Evolutionary conservation across 2,113 vertebrate species (phyloP).

Genomic region (Chunga burmeisteri): DNA sequence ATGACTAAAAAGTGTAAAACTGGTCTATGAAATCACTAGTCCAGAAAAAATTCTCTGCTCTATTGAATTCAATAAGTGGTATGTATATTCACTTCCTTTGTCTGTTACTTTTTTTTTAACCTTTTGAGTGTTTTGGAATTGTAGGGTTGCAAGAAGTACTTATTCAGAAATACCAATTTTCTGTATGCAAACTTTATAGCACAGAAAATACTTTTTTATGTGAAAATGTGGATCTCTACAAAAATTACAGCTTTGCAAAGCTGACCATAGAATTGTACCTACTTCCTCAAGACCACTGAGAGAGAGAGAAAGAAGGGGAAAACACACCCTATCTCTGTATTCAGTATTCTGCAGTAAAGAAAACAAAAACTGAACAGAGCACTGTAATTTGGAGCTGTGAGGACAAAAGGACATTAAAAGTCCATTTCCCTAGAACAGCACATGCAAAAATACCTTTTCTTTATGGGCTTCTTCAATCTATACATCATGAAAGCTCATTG

Average conservation of each 20-base stretch:
- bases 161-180: slow-evolving; percentile 54
- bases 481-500: not conserved
- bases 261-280: slow-evolving; percentile 8
- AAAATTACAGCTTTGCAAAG: slow-evolving; percentile 43
- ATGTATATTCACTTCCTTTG: slow-evolving; percentile 59
- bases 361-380: not conserved
- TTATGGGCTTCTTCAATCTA: not conserved
- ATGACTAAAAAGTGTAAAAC: slow-evolving; percentile 74
- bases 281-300: not conserved
- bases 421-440: not conserved
- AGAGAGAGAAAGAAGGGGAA: not conserved
- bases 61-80: slow-evolving; percentile 56
- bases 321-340: not conserved
- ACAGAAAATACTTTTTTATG: not conserved
- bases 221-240: not conserved
- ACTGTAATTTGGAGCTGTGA: not conserved
- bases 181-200: slow-evolving; percentile 35
- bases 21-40: slow-evolving; percentile 53
- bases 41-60: slow-evolving; percentile 70
- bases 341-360: not conserved
- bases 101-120: slow-evolving; percentile 26
- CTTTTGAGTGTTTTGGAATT: slow-evolving; percentile 66
- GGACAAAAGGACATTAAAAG: not conserved
- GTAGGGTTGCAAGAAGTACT: slow-evolving; percentile 42
- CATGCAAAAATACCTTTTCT: not conserved